Conservation (phyloP, 1,140 invertebrate genomes). For the Mactra quadrangularis region DNA sequence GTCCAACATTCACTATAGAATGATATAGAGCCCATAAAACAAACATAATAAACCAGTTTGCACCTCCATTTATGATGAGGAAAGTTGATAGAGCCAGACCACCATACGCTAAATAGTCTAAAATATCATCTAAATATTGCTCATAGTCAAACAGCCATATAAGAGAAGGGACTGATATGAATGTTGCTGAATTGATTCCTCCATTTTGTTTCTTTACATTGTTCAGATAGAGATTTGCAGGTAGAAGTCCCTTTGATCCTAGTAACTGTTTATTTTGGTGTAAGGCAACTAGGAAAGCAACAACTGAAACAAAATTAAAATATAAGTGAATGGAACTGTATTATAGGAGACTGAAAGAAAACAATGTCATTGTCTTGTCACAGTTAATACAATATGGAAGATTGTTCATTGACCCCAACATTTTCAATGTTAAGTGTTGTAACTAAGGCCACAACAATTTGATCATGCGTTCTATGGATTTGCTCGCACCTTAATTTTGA, state of each 20-base stretch:
- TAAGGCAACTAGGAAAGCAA: constrained; percentile 83
- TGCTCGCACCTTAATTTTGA: no score
- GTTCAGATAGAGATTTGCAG: constrained; percentile 77
- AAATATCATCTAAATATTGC: constrained; percentile 75
- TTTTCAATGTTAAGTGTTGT: no score
- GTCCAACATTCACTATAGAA: constrained; percentile 84
- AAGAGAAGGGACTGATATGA: constrained; percentile 76
- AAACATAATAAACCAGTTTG: constrained; percentile 83
- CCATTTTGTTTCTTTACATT: constrained; percentile 64
- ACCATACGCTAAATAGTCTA: constrained; percentile 79
- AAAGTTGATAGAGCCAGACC: constrained; percentile 80
- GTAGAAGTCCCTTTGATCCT: constrained; percentile 83
- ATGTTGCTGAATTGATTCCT: constrained; percentile 54
- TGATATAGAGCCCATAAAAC: constrained; percentile 83
- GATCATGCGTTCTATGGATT: no score
- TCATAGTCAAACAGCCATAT: constrained; percentile 82
- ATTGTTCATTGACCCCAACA: neutral
- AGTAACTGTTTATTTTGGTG: constrained; percentile 83
- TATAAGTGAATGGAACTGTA: neutral
- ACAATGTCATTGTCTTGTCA: neutral
- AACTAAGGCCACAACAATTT: no score
- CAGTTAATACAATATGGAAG: neutral
- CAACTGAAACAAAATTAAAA: constrained; percentile 81
- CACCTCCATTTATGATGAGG: constrained; percentile 81
- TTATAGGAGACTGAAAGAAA: constrained; percentile 7